phyloP scores from a whole-genome alignment of 2,113 vertebrate genomes.

The Phoenicopterus ruber region DNA sequence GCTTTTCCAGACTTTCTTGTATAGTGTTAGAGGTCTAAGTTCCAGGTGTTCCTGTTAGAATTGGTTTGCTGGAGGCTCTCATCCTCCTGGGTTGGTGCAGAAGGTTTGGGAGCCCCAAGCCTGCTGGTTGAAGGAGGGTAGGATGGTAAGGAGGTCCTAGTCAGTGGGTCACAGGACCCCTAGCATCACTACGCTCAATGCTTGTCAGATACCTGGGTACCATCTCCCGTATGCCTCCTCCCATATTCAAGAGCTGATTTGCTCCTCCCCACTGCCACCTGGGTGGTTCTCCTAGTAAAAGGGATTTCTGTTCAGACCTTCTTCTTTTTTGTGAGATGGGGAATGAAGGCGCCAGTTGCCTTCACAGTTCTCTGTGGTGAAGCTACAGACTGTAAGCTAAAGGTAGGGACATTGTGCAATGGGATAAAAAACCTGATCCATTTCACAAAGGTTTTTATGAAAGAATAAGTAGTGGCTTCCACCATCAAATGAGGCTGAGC shows the following conservation, averaged over 20 bases:
- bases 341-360: background rate
- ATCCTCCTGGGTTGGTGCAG: background rate
- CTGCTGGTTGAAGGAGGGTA: background rate
- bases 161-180: background rate
- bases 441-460: background rate
- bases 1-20: background rate
- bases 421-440: background rate
- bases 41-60: background rate
- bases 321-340: background rate
- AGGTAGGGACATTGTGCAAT: background rate
- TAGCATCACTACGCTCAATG: fast-evolving
- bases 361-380: background rate
- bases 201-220: background rate
- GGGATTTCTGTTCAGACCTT: background rate
- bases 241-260: background rate
- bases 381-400: background rate
- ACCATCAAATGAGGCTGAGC: background rate
- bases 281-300: background rate
- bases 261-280: background rate
- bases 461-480: background rate
- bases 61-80: fast-evolving
- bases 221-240: background rate
- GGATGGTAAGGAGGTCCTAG: background rate
- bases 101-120: background rate
- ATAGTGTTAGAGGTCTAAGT: background rate